Evolutionary conservation across 2,797 vertebrate genomes (phyloP).

Genomic region (Paguma larvata): DNA sequence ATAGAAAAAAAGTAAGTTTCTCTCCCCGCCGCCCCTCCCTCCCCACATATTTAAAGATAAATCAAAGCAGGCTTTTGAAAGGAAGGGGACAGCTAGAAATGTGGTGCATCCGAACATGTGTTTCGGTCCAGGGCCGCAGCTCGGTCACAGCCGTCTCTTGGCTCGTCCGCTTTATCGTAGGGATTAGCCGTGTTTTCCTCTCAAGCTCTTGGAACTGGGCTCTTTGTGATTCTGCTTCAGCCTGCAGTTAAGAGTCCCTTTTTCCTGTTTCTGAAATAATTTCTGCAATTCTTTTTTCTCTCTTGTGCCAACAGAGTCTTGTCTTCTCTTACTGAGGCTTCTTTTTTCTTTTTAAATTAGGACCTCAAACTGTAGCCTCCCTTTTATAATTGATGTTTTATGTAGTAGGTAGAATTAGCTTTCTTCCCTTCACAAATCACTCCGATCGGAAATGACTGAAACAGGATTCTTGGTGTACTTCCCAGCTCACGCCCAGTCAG

Average conservation of each 20-base stretch:
- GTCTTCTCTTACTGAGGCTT: not conserved
- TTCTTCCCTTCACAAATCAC: not conserved
- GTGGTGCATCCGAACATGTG: not conserved
- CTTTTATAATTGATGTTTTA: slow-evolving; percentile 27
- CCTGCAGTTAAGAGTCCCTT: not conserved
- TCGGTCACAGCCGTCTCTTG: not conserved
- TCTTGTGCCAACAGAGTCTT: not conserved
- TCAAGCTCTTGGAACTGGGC: not conserved
- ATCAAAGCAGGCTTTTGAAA: slow-evolving; percentile 10
- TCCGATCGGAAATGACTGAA: not conserved
- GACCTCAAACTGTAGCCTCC: not conserved
- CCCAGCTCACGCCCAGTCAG: not conserved
- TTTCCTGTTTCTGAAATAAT: not conserved
- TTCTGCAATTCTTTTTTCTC: not conserved
- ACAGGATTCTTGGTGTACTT: not conserved
- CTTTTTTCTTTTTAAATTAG: slow-evolving; percentile 14
- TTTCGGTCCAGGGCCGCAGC: not conserved
- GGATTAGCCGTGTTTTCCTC: not conserved
- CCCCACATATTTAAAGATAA: not conserved
- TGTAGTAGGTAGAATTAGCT: not conserved
- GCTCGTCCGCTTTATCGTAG: not conserved
- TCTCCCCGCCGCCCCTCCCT: not conserved
- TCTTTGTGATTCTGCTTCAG: not conserved
- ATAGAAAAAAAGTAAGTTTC: slow-evolving; percentile 95
- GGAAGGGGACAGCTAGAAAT: slow-evolving; percentile 22